Evolutionary conservation across 1,140 invertebrate species (phyloP).

Genomic region (Penaeus vannamei): DNA sequence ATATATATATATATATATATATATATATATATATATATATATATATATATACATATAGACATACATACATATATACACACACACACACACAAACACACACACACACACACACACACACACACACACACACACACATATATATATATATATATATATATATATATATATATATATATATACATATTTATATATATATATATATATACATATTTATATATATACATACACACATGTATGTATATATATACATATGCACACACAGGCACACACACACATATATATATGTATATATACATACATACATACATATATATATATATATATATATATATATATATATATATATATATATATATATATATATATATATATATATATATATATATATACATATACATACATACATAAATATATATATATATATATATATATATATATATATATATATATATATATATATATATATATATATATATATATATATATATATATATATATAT

Average conservation of each 20-base stretch:
- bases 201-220: not conserved
- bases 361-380: too few species aligned
- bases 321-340: not conserved
- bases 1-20: slow-evolving; percentile 30
- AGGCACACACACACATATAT: slow-evolving; percentile 16
- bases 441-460: not conserved
- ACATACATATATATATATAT: slow-evolving; percentile 22
- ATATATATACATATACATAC: not conserved
- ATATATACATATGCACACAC: slow-evolving; percentile 30
- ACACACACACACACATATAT: not conserved
- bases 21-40: not conserved
- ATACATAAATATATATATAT: slow-evolving; percentile 34
- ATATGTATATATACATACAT: slow-evolving; percentile 29
- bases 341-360: too few species aligned
- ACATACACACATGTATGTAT: not conserved
- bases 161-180: slow-evolving; percentile 26
- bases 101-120: not conserved
- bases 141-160: slow-evolving; percentile 29
- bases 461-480: too few species aligned
- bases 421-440: slow-evolving; percentile 54
- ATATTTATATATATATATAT: slow-evolving; percentile 28
- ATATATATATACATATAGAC: slow-evolving; percentile 27
- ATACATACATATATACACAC: slow-evolving; percentile 43
- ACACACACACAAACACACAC: slow-evolving; percentile 28
- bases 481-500: slow-evolving; percentile 30